These are phyloP conservation scores for Chondrilla cf. caribensis DNA, from an alignment of 37 sponge, comb jelly and placozoan species.

Conservation along the genomic window DNA sequence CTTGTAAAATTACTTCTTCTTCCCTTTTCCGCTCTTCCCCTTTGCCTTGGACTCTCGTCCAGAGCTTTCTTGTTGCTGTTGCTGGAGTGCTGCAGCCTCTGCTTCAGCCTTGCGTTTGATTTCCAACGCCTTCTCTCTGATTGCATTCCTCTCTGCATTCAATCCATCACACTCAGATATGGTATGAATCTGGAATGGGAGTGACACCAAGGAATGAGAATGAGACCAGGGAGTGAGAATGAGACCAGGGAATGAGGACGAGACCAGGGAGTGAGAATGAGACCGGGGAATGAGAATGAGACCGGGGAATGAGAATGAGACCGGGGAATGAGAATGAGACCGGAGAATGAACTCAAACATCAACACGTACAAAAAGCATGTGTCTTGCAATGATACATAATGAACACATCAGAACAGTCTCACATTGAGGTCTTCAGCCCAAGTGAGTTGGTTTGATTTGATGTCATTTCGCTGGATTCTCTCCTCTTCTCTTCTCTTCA, in stretches of 20 bases:
- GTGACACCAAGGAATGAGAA: not conserved
- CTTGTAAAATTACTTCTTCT: not conserved
- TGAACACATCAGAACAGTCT: no score
- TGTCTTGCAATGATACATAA: no score
- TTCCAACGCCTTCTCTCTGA: conserved; percentile 33
- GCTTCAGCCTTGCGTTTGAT: conserved; percentile 27
- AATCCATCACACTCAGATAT: not conserved
- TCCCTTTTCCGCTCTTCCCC: conserved; percentile 13
- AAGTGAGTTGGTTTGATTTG: not conserved
- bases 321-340: no score
- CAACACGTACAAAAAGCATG: no score
- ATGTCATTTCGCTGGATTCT: not conserved
- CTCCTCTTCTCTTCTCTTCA: not conserved
- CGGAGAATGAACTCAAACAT: no score
- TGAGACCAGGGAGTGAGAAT: not conserved
- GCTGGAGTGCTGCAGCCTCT: not conserved
- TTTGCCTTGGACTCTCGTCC: conserved; percentile 22
- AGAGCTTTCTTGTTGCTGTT: not conserved
- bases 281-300: no score
- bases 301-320: no score
- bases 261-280: no score
- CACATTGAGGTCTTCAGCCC: conserved; percentile 12
- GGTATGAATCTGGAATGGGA: conserved; percentile 4
- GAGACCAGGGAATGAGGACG: no score
- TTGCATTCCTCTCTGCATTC: conserved; percentile 12